These are phyloP conservation scores for Pimephales promelas DNA, from an alignment of 2,113 vertebrate species.

Conservation along the genomic window DNA sequence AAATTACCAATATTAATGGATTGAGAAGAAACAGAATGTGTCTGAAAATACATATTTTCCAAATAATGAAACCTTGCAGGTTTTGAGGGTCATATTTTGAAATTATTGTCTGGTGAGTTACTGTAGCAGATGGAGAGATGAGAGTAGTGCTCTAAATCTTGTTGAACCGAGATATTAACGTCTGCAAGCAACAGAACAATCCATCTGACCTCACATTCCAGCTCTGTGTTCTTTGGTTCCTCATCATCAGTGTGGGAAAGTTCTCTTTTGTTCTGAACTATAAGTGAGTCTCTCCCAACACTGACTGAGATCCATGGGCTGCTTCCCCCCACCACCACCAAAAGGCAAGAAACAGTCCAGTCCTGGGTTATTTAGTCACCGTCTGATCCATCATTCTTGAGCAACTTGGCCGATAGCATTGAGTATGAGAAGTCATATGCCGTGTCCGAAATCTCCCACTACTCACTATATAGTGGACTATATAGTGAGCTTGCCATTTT, in stretches of 20 bases:
- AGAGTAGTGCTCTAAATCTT: too few species aligned
- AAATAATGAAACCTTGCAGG: neutral
- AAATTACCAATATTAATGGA: slow-evolving; percentile 29
- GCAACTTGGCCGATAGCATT: slow-evolving; percentile 21
- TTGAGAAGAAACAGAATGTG: neutral
- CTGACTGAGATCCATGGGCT: neutral
- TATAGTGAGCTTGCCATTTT: too few species aligned
- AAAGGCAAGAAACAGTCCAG: neutral
- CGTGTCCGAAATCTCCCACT: too few species aligned
- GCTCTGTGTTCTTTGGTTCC: slow-evolving; percentile 1
- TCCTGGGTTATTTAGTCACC: neutral
- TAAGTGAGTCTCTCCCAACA: neutral
- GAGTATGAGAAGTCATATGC: neutral
- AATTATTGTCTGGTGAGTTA: neutral
- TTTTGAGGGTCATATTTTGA: neutral
- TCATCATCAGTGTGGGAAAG: slow-evolving; percentile 6
- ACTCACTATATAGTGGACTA: too few species aligned
- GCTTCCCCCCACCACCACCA: neutral
- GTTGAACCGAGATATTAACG: neutral
- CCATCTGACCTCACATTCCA: slow-evolving; percentile 1
- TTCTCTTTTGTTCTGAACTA: slow-evolving; percentile 13
- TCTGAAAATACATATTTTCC: neutral
- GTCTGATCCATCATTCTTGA: slow-evolving; percentile 35
- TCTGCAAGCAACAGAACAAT: slow-evolving; percentile 25
- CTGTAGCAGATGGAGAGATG: neutral